Conservation (phyloP, 2,888 invertebrate genomes). For the Lepidocyrtoides sp. region DNA sequence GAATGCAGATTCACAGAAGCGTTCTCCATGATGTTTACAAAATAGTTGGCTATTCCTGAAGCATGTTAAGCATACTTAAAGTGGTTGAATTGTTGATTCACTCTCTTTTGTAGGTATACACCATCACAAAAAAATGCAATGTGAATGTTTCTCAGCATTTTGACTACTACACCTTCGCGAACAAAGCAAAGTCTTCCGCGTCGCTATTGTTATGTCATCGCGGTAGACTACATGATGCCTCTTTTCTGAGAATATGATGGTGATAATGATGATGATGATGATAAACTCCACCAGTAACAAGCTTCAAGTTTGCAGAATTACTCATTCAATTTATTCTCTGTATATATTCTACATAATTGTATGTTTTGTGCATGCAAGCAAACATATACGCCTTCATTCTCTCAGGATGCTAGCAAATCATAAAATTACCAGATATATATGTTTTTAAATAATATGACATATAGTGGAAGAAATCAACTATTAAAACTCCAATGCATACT, state of each 20-base stretch:
- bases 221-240: background rate
- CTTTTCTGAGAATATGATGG: background rate
- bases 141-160: background rate
- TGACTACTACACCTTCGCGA: background rate
- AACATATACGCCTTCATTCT: background rate
- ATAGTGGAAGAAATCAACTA: too few species aligned
- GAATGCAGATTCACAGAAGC: too few species aligned
- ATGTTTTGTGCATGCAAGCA: background rate
- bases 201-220: conserved; percentile 26
- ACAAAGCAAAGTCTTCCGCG: background rate
- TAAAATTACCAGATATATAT: background rate
- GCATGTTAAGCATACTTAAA: background rate
- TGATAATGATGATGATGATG: background rate
- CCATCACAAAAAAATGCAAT: background rate
- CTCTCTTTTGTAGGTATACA: background rate
- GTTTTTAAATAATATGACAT: too few species aligned
- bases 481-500: too few species aligned
- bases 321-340: conserved; percentile 1
- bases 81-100: background rate
- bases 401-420: background rate
- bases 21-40: too few species aligned
- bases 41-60: too few species aligned
- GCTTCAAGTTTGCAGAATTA: background rate
- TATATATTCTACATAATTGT: background rate
- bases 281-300: background rate